Conservation (phyloP, 2,888 invertebrate species). For the Epinotia brunnichana region DNA sequence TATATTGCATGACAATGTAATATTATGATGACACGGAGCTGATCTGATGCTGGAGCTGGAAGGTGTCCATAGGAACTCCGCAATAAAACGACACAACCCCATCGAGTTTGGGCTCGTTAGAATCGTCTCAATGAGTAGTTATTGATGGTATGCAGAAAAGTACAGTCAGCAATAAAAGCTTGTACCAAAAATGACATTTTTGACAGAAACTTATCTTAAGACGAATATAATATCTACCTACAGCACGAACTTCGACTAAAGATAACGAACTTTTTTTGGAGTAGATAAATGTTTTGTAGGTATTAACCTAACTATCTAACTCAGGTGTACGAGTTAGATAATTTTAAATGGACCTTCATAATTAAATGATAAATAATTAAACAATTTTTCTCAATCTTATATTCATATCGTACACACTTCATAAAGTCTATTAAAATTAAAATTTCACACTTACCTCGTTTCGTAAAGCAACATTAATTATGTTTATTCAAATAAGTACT, state of each 20-base stretch:
- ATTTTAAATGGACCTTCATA: background rate
- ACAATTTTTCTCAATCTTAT: background rate
- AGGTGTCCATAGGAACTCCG: too few species aligned
- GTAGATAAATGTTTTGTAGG: background rate
- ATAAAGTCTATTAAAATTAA: background rate
- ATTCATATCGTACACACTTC: background rate
- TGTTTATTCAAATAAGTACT: conserved; percentile 51
- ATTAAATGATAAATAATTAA: background rate
- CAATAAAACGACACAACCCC: too few species aligned
- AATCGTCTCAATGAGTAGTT: too few species aligned
- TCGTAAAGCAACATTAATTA: conserved; percentile 37
- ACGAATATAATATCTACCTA: background rate
- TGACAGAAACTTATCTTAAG: too few species aligned
- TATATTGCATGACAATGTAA: too few species aligned
- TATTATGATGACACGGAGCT: too few species aligned
- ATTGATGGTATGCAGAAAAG: too few species aligned
- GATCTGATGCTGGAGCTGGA: too few species aligned
- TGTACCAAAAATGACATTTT: too few species aligned
- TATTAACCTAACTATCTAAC: background rate
- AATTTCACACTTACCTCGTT: conserved; percentile 14
- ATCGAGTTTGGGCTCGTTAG: too few species aligned
- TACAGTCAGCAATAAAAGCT: too few species aligned
- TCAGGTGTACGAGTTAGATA: background rate
- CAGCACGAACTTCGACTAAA: background rate
- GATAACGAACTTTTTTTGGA: background rate